These are phyloP conservation scores for Syngnathus rostellatus DNA, from an alignment of 2,797 vertebrate species.

Conservation along the genomic window DNA sequence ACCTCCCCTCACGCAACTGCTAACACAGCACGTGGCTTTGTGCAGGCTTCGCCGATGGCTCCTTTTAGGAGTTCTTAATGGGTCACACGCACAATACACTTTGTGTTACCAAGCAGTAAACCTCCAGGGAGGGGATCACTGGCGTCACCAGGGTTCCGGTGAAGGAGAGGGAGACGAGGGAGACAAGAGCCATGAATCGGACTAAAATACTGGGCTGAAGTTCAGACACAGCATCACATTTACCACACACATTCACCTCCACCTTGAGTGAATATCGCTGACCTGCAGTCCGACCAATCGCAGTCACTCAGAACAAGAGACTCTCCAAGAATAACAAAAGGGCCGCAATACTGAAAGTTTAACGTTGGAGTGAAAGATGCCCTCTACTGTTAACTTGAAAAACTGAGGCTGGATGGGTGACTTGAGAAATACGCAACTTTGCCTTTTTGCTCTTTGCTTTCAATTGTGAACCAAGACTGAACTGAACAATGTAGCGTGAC, in stretches of 20 bases:
- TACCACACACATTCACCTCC: neutral
- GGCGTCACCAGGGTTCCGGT: constrained; percentile 40
- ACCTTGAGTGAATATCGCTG: neutral
- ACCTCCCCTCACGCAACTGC: constrained; percentile 49
- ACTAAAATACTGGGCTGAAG: neutral
- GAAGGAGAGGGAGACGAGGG: constrained; percentile 6
- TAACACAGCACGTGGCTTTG: constrained; percentile 57
- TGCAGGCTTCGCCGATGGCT: constrained; percentile 43
- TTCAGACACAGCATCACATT: neutral
- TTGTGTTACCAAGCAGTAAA: constrained; percentile 38
- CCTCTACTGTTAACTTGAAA: neutral
- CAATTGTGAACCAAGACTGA: neutral
- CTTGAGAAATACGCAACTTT: neutral
- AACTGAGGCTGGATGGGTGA: neutral
- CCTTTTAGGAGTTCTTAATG: constrained; percentile 47
- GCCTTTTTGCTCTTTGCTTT: neutral
- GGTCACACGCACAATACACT: constrained; percentile 44
- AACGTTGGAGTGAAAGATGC: neutral
- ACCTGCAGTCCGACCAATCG: constrained; percentile 3
- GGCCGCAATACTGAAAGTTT: neutral
- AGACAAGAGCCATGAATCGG: neutral
- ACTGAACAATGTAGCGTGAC: neutral
- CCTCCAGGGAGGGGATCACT: constrained; percentile 25
- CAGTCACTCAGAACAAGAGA: constrained; percentile 4
- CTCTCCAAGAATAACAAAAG: neutral